Conservation (phyloP, 2,113 vertebrate genomes). For the Clinocottus analis region DNA sequence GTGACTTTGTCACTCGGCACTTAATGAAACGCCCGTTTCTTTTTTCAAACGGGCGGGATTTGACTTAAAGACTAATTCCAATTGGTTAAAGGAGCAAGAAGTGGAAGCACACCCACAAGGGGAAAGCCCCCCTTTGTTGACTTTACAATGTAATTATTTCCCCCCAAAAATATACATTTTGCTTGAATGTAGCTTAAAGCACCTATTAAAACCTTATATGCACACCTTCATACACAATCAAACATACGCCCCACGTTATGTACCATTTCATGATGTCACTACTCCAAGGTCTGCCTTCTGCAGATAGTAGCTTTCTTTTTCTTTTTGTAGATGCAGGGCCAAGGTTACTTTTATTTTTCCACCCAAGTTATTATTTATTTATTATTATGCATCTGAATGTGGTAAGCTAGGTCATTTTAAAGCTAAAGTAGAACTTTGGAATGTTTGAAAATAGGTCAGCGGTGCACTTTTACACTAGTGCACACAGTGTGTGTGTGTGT, state of each 20-base stretch:
- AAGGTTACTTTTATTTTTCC: constrained; percentile 25
- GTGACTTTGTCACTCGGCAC: constrained; percentile 69
- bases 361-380: constrained; percentile 72
- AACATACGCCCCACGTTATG: constrained; percentile 14
- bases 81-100: constrained; percentile 62
- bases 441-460: constrained; percentile 60
- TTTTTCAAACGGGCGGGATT: constrained; percentile 20
- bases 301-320: background rate
- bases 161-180: constrained; percentile 42
- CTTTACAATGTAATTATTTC: constrained; percentile 36
- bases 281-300: constrained; percentile 21
- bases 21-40: constrained; percentile 46
- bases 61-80: constrained; percentile 14
- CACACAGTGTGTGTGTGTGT: constrained; percentile 20
- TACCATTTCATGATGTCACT: constrained; percentile 12
- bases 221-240: constrained; percentile 60
- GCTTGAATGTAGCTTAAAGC: constrained; percentile 78
- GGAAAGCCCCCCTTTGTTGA: constrained; percentile 51
- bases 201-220: constrained; percentile 56
- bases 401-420: constrained; percentile 63
- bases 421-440: constrained; percentile 68
- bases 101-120: constrained; percentile 73
- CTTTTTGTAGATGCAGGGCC: constrained; percentile 38
- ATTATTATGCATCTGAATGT: constrained; percentile 79
- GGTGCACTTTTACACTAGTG: constrained; percentile 64